Percentiles rank a stretch among this genome's conserved stretches.
Evolutionary conservation across 2,888 invertebrate species (phyloP).

Genomic region (Platerodrilus igneus): DNA sequence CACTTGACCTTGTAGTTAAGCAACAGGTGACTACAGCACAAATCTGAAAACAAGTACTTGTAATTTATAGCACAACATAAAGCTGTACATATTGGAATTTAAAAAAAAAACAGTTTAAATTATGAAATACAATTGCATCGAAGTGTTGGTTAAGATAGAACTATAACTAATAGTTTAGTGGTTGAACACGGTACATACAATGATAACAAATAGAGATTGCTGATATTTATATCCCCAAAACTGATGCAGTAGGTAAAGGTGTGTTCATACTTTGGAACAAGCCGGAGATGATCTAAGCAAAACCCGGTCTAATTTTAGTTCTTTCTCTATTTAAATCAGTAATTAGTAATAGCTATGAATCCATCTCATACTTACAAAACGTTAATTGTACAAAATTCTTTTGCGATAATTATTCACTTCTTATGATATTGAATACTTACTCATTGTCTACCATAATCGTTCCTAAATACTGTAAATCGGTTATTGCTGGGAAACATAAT

Average conservation of each 20-base stretch:
- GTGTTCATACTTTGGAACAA: too few relatives aligned
- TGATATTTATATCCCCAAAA: constrained; percentile 29
- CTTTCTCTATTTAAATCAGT: too few relatives aligned
- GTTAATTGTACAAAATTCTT: too few relatives aligned
- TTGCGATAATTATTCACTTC: too few relatives aligned
- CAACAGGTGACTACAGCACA: constrained; percentile 35
- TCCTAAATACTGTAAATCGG: too few relatives aligned
- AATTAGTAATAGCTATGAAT: too few relatives aligned
- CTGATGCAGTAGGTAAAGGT: constrained; percentile 26
- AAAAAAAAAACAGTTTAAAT: background rate
- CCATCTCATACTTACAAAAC: too few relatives aligned
- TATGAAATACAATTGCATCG: constrained; percentile 1
- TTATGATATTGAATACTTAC: too few relatives aligned
- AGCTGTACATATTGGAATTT: background rate
- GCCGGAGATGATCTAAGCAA: too few relatives aligned
- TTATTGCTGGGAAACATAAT: too few relatives aligned
- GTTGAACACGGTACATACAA: constrained; percentile 28
- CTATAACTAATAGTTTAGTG: constrained; percentile 14
- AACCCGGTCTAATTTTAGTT: too few relatives aligned
- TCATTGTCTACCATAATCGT: too few relatives aligned
- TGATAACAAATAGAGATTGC: constrained; percentile 27
- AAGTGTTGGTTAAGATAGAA: background rate
- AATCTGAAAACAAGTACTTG: constrained; percentile 30
- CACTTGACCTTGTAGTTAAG: constrained; percentile 22
- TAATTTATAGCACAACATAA: background rate